Evolutionary conservation across 92 coral and sea anemone species (phyloP).

Genomic region (Montipora capitata): DNA sequence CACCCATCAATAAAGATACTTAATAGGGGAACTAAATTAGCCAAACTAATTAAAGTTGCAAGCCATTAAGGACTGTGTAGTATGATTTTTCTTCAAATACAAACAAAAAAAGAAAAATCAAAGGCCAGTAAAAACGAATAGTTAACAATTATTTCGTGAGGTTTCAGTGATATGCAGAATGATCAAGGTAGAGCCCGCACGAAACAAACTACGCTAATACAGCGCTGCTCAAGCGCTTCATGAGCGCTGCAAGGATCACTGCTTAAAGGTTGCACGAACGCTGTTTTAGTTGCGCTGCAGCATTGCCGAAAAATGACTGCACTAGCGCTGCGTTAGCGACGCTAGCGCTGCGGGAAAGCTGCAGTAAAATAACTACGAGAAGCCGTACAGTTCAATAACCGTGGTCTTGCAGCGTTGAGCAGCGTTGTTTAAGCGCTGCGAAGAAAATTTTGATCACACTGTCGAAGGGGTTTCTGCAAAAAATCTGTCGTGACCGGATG

Average conservation of each 20-base stretch:
- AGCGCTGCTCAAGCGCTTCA: background rate
- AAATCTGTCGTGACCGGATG: background rate
- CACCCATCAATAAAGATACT: no score
- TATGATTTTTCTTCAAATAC: no score
- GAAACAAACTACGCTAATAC: background rate
- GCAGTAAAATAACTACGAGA: background rate
- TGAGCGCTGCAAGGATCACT: background rate
- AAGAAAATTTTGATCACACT: background rate
- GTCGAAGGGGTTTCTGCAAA: no score
- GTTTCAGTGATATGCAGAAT: no score
- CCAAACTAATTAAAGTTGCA: no score
- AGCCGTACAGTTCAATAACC: constrained; percentile 5
- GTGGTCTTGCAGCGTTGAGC: constrained; percentile 16
- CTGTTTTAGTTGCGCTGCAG: background rate
- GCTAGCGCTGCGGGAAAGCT: background rate
- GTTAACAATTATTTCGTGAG: no score
- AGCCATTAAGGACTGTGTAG: no score
- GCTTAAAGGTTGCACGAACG: background rate
- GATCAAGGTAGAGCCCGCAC: background rate
- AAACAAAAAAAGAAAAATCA: no score
- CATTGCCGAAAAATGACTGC: background rate
- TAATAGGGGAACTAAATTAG: no score
- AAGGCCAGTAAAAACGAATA: no score
- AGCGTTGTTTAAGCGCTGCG: background rate
- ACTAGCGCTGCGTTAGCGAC: background rate